Percentiles rank a stretch among this genome's conserved stretches.
phyloP scores from a whole-genome alignment of 2,113 vertebrate species.

The Choloepus hoffmanni region DNA sequence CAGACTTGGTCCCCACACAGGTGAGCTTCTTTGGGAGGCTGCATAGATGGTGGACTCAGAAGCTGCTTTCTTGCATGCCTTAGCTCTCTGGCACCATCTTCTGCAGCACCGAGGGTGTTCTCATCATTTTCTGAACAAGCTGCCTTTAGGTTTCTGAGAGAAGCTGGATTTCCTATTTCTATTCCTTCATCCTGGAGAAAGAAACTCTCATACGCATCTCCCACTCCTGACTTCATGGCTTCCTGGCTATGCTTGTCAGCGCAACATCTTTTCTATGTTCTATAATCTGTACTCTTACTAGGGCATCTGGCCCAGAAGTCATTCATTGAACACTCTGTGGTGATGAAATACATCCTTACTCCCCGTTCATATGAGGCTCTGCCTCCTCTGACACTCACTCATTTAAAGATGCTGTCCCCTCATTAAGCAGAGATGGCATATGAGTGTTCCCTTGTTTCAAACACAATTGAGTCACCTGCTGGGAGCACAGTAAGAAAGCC shows the following conservation, averaged over 20 bases:
- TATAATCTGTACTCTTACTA: neutral
- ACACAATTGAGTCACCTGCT: neutral
- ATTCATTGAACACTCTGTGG: neutral
- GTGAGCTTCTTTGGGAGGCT: too few species aligned
- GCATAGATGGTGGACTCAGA: neutral
- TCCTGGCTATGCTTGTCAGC: neutral
- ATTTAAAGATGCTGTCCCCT: neutral
- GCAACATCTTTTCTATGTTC: neutral
- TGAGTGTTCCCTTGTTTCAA: neutral
- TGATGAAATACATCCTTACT: neutral
- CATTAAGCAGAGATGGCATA: neutral
- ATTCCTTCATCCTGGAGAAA: neutral
- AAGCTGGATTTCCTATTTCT: neutral
- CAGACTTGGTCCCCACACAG: neutral
- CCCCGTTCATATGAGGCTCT: neutral
- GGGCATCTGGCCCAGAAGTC: neutral
- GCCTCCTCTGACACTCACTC: neutral
- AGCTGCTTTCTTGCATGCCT: neutral
- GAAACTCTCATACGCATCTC: neutral
- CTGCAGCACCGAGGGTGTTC: neutral
- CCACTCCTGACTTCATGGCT: neutral
- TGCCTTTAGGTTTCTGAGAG: neutral
- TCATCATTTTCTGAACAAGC: neutral
- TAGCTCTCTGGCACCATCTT: constrained; percentile 63
- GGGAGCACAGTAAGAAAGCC: neutral